These are phyloP conservation scores for Prunella himalayana DNA, from an alignment of 2,113 vertebrate genomes.

Conservation along the genomic window DNA sequence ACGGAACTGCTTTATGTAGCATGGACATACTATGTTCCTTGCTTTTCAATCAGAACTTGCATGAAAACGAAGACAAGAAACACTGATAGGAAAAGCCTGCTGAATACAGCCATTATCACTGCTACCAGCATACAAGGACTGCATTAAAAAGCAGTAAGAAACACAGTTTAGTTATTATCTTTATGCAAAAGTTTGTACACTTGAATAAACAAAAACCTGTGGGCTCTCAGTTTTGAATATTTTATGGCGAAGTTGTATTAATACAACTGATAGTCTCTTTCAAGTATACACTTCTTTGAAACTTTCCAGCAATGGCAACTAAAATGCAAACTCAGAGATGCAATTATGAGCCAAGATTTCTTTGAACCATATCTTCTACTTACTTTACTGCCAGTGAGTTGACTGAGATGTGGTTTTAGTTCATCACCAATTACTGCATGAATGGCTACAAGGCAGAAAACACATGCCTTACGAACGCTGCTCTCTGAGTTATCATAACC, in stretches of 20 bases:
- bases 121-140: not conserved
- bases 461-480: conserved; percentile 95
- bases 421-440: conserved; percentile 94
- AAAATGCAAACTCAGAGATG: not conserved
- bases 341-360: not conserved
- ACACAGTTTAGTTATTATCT: not conserved
- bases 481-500: conserved; percentile 97
- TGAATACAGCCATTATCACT: not conserved
- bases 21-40: not conserved
- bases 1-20: not conserved
- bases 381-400: conserved; percentile 96
- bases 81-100: not conserved
- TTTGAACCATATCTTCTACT: conserved; percentile 9
- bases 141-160: not conserved
- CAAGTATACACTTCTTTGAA: not conserved
- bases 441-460: conserved; percentile 95
- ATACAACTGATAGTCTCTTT: not conserved
- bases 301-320: not conserved
- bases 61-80: not conserved
- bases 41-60: not conserved
- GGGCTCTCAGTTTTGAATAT: not conserved
- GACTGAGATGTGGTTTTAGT: conserved; percentile 93
- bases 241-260: not conserved
- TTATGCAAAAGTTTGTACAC: not conserved
- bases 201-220: not conserved